A percentile compares a stretch with the other conserved stretches of the same genome.
Conservation (phyloP, 2,888 invertebrate species). For the Epiblema foenella region DNA sequence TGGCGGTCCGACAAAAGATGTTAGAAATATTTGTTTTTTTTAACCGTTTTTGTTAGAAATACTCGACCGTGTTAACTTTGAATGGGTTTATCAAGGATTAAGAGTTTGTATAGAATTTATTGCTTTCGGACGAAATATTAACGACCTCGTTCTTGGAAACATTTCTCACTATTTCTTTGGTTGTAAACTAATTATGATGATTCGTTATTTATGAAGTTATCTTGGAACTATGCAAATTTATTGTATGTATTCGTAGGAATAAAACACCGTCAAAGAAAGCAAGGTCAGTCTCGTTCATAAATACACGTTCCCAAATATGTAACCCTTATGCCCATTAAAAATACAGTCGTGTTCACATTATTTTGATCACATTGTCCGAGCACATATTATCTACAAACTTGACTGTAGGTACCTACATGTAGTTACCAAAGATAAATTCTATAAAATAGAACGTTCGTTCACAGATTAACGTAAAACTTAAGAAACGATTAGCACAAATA, state of each 20-base stretch:
- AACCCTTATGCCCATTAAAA: too few species aligned
- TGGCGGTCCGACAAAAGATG: slow-evolving; percentile 59
- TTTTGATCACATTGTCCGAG: too few species aligned
- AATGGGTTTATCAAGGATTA: slow-evolving; percentile 57
- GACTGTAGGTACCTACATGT: too few species aligned
- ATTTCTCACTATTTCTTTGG: slow-evolving; percentile 11
- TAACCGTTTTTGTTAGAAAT: slow-evolving; percentile 52
- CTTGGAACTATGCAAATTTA: neutral
- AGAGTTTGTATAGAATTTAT: slow-evolving; percentile 34
- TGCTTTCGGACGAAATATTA: slow-evolving; percentile 24
- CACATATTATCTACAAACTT: too few species aligned
- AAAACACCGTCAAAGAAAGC: too few species aligned
- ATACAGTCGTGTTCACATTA: too few species aligned
- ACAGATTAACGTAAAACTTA: too few species aligned
- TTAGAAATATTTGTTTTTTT: slow-evolving; percentile 49
- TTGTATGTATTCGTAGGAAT: neutral
- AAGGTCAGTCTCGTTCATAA: too few species aligned
- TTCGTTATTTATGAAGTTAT: slow-evolving; percentile 11
- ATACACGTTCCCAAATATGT: too few species aligned
- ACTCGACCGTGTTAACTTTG: slow-evolving; percentile 51
- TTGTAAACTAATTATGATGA: slow-evolving; percentile 20
- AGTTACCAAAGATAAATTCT: too few species aligned
- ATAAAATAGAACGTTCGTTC: too few species aligned
- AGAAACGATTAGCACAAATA: too few species aligned
- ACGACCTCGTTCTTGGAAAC: slow-evolving; percentile 12